These are phyloP conservation scores for Leuciscus idus DNA, from an alignment of 2,113 vertebrate species.

Conservation along the genomic window DNA sequence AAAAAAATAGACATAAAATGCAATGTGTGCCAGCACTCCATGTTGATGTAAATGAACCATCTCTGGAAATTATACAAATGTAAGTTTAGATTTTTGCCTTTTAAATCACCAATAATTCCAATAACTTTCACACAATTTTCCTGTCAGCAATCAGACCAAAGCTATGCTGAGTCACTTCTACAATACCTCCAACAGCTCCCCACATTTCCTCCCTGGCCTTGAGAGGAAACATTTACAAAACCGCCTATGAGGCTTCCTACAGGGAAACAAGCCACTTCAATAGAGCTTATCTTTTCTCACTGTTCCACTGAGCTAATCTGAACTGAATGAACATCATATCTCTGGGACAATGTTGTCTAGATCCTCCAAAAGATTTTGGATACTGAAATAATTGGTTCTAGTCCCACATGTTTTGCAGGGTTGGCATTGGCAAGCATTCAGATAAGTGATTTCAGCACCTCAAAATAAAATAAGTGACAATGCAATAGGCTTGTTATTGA, in stretches of 20 bases:
- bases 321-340: neutral
- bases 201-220: constrained; percentile 36
- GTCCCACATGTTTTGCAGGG: neutral
- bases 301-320: neutral
- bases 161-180: constrained; percentile 32
- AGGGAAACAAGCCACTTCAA: constrained; percentile 39
- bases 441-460: neutral
- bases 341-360: neutral
- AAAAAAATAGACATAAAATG: neutral
- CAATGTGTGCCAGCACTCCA: neutral
- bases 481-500: neutral
- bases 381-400: neutral
- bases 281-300: constrained; percentile 37
- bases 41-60: neutral
- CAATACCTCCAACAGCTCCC: constrained; percentile 38
- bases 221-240: constrained; percentile 40
- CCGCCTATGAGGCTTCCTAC: constrained; percentile 14
- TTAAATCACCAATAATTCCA: constrained; percentile 3
- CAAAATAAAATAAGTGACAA: neutral
- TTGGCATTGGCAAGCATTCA: constrained; percentile 1
- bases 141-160: constrained; percentile 48
- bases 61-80: constrained; percentile 18
- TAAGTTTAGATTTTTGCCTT: constrained; percentile 2
- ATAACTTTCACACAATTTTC: constrained; percentile 32
- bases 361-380: neutral